A percentile compares a stretch with the other conserved stretches of the same genome.
Conservation (phyloP, 2,113 vertebrate species). For the Speoplatyrhinus poulsoni region DNA sequence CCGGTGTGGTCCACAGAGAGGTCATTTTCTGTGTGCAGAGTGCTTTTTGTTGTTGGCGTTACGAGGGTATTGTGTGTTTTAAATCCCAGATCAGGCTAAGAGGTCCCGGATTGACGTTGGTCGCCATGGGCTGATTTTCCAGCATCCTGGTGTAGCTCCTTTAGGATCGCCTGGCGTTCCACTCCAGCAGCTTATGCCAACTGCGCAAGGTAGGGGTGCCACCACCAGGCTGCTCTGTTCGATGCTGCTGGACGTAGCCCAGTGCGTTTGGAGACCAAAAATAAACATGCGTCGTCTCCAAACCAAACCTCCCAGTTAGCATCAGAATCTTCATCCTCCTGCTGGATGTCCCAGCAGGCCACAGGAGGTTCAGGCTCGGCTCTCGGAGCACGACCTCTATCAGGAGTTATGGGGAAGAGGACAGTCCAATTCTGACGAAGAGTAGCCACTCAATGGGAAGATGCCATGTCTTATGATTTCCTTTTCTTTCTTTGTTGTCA, state of each 20-base stretch:
- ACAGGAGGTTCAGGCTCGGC: slow-evolving; percentile 66
- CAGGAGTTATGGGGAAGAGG: slow-evolving; percentile 69
- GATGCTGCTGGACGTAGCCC: slow-evolving; percentile 69
- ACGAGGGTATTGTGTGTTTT: slow-evolving; percentile 87
- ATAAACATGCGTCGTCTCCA: slow-evolving; percentile 57
- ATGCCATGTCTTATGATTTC: slow-evolving; percentile 73
- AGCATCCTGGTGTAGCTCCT: slow-evolving; percentile 93
- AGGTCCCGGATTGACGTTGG: slow-evolving; percentile 98
- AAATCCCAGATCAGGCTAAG: slow-evolving; percentile 98
- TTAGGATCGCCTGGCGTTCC: slow-evolving; percentile 92
- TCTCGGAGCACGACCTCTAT: slow-evolving; percentile 57
- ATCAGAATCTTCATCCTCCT: slow-evolving; percentile 60
- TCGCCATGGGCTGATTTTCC: slow-evolving; percentile 99
- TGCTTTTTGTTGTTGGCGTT: slow-evolving; percentile 70
- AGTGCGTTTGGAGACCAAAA: slow-evolving; percentile 50
- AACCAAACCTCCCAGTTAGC: slow-evolving; percentile 57
- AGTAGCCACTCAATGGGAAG: slow-evolving; percentile 71
- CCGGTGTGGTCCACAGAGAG: slow-evolving; percentile 71
- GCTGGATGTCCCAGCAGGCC: slow-evolving; percentile 64
- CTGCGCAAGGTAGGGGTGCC: slow-evolving; percentile 97
- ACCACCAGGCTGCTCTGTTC: slow-evolving; percentile 72
- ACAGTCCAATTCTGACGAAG: slow-evolving; percentile 71
- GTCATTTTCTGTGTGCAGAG: slow-evolving; percentile 75
- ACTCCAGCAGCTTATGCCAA: slow-evolving; percentile 99
- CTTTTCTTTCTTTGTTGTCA: slow-evolving; percentile 61